Base-by-base conservation (phyloP, 2,113 vertebrate species). In the Leuciscus idus region DNA sequence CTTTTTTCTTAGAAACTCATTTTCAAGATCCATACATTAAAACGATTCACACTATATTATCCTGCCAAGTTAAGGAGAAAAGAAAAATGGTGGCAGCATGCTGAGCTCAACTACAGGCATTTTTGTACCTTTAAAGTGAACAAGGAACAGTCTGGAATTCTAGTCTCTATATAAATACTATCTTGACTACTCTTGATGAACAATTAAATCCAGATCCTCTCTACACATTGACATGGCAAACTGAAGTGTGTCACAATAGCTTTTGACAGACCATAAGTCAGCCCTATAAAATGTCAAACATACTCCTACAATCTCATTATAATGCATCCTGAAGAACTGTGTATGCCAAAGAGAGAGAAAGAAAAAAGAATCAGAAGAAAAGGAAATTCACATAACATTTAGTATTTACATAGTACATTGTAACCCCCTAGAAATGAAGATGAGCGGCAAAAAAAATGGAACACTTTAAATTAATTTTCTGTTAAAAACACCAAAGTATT, bases 131-230 rank as follows among this genome's bases (percentile, higher is more conserved):
- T 98, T 95, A 96, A 96, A 97, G 96, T 97, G 95, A 97, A 98
- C 97, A 97, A 97, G 96, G 96, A 97, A 98, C 96, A 97, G 96
- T 97, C 97, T 97, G 97, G 98, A 98, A 98, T 97, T 98, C 97
- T 98, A 97, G 97, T 96, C 97, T 96, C 96, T 97, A 98, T 98
- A 98, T 98, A 98, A 99, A 98, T 98, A 98, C 97, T 97, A 98
- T 97, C 97, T 97, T 97, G 96, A 96, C 97, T 98, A 98, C 96
- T 95, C 97, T 98, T 97, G 96, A 96, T 98, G 97, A 98, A 98
- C 97, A 97, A 97, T 97, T 83, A 7, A 96, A 97, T 98, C 97
- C 96, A 97, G 97, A 98, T 97, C 97, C 96, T 97, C 97, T 96
- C 97, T 98, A 98, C 96, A 98, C 97, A 97, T 97, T 82, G 80